Evolutionary conservation across 2,888 invertebrate genomes (phyloP).

Genomic region (Bimastos eiseni): DNA sequence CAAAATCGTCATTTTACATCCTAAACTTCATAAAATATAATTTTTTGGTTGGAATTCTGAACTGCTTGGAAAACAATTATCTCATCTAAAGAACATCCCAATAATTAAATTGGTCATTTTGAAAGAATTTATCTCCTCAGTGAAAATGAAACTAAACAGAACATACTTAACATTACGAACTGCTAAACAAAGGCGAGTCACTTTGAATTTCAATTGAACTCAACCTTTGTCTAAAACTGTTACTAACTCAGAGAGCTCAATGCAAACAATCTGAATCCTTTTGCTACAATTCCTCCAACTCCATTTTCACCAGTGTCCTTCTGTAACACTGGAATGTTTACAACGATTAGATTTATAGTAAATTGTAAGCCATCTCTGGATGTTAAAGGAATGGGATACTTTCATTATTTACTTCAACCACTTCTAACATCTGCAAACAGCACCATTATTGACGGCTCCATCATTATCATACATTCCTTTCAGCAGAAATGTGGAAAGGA

Average conservation of each 20-base stretch:
- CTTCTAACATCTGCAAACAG: slow-evolving; percentile 13
- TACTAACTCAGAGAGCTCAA: background rate
- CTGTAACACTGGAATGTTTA: slow-evolving; percentile 13
- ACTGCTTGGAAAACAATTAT: background rate
- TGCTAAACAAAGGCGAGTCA: background rate
- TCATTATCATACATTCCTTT: background rate
- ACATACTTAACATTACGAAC: background rate
- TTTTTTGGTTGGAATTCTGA: background rate
- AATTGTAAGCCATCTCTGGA: background rate
- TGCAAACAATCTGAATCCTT: background rate
- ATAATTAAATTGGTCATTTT: background rate
- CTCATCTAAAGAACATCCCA: background rate
- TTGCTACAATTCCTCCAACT: background rate
- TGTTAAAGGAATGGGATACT: background rate
- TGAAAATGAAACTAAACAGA: background rate
- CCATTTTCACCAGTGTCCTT: background rate
- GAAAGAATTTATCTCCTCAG: background rate
- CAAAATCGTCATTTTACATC: background rate
- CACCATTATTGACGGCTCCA: background rate
- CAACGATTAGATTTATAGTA: background rate
- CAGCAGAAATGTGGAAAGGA: slow-evolving; percentile 4
- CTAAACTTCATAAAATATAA: background rate
- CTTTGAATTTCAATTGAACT: no score
- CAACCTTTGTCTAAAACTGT: background rate
- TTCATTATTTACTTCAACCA: background rate